phyloP scores from a whole-genome alignment of 2,113 vertebrate species.

The Nycticryphes semicollaris region DNA sequence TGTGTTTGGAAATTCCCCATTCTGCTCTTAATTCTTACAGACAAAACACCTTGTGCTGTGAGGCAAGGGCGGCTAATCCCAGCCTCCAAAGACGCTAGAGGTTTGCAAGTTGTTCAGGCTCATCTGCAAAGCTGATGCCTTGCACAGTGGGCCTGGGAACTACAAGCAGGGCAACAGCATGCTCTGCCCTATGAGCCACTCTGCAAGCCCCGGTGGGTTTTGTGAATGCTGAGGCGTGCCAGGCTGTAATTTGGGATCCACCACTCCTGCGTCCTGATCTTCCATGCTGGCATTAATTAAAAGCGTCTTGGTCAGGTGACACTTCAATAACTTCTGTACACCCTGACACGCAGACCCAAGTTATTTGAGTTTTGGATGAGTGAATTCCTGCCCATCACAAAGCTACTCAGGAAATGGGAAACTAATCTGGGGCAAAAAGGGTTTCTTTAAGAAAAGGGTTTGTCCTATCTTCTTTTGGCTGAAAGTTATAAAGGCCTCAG shows the following conservation, averaged over 20 bases:
- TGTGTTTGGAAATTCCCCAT: background rate
- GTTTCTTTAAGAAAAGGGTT: background rate
- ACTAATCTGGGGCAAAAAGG: background rate
- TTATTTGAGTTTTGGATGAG: fast-evolving
- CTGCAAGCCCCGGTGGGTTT: background rate
- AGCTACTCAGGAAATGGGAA: background rate
- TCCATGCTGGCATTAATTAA: background rate
- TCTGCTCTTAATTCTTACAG: background rate
- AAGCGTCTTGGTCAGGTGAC: background rate
- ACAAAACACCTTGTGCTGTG: background rate
- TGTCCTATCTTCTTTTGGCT: background rate
- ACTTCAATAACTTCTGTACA: background rate
- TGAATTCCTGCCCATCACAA: background rate
- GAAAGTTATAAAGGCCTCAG: background rate
- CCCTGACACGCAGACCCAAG: background rate
- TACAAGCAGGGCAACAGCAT: background rate
- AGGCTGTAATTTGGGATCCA: background rate
- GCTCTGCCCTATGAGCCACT: background rate
- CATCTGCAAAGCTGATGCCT: background rate
- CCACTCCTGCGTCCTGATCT: background rate
- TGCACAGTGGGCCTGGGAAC: background rate
- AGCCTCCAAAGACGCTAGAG: background rate
- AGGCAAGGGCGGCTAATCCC: background rate
- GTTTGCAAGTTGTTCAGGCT: background rate
- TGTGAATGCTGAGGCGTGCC: background rate